Evolutionary conservation across 2,797 vertebrate genomes (phyloP), one percentile per base, ranked within the genome.

Genomic region (Aratinga solstitialis): DNA sequence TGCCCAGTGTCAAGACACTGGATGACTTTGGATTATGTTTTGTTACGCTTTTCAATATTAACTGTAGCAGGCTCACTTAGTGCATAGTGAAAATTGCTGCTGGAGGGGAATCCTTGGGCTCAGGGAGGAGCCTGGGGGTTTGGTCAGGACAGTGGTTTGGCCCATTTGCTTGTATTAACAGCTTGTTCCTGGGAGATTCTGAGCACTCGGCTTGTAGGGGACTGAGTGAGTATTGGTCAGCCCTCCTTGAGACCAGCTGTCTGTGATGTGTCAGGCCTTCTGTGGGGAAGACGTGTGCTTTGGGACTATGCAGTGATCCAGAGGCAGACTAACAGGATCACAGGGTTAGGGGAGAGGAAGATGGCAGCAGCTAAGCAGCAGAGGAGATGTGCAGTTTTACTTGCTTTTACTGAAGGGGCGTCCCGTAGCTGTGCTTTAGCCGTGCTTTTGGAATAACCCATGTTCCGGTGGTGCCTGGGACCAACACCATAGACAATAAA

Each of bases 401-500:
- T 61, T 30, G 7, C 72, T 51, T 66, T 38, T 68, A 82, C 36
- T 27, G 77, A 73, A 78, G 63, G 84, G 63, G 61, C 88, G 82
- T 84, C 89, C 69, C 1, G 0, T 81, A 73, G 67, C 89, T 87
- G 95, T 92, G 89, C 95, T 94, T 95, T 84, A 69, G 45, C 80
- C 79, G 95, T 91, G 90, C 95, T 92, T 93, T 74, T 93, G 79
- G 65, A 82, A 32, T 75, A 91, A 63, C 68, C 71, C 48, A 7
- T 47, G 30, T 89, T 95, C 87, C 53, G 68, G 76, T 82, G 90
- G 92, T 90, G 86, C 93, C 90, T 92, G 91, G 96, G 97, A 97
- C 97, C 95, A 96, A 95, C 87, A 93, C 90, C 88, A 75, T 93
- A 94, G 89, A 96, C 91, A 89, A 87, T 48, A 90, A 94, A 84